Percentiles rank a stretch among this genome's conserved stretches.
phyloP scores from a whole-genome alignment of 2,888 invertebrate genomes.

The Luperina nickerlii region DNA sequence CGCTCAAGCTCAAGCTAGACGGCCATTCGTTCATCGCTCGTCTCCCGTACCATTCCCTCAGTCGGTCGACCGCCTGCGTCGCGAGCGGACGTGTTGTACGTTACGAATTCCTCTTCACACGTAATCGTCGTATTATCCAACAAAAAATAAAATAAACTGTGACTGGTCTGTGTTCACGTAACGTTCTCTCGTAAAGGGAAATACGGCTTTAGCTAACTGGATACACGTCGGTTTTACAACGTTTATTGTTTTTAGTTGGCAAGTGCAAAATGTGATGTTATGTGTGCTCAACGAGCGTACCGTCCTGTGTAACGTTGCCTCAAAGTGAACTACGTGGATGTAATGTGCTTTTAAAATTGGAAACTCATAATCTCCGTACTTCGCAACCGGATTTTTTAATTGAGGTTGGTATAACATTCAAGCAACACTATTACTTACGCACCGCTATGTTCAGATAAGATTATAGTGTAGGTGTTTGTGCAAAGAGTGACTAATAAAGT shows the following conservation, averaged over 20 bases:
- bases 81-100: conserved; percentile 70
- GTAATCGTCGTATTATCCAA: conserved; percentile 83
- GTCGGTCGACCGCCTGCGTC: conserved; percentile 82
- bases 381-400: conserved; percentile 73
- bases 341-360: conserved; percentile 86
- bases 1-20: conserved; percentile 75
- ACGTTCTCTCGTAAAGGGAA: conserved; percentile 72
- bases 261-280: conserved; percentile 89
- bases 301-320: conserved; percentile 86
- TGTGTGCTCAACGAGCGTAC: conserved; percentile 86
- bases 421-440: conserved; percentile 46
- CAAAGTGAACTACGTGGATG: conserved; percentile 86
- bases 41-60: conserved; percentile 80
- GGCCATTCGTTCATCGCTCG: conserved; percentile 78
- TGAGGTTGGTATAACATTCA: conserved; percentile 74
- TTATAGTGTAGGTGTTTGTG: conserved; percentile 65
- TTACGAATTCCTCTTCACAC: conserved; percentile 69
- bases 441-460: conserved; percentile 63
- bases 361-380: conserved; percentile 75
- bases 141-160: conserved; percentile 78
- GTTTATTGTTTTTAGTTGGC: conserved; percentile 81
- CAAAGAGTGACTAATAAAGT: conserved; percentile 70
- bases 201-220: conserved; percentile 75
- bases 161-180: conserved; percentile 78
- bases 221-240: conserved; percentile 77